Percentiles rank a stretch among this genome's conserved stretches.
Evolutionary conservation across 2,797 vertebrate species (phyloP).

Genomic region (Cryptoprocta ferox): DNA sequence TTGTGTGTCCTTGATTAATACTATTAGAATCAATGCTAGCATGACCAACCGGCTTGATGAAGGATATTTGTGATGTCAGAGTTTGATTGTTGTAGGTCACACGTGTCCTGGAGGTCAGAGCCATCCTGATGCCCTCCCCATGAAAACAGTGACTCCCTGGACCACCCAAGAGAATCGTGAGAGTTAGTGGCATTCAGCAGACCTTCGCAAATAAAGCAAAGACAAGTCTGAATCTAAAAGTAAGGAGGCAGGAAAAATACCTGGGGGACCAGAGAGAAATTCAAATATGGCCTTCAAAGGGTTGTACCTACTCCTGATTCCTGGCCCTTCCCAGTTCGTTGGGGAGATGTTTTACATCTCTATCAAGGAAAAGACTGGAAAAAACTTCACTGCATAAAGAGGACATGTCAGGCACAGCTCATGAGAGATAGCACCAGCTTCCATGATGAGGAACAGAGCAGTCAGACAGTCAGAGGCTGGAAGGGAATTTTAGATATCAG

Average conservation of each 20-base stretch:
- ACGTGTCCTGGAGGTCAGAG: neutral
- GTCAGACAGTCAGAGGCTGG: neutral
- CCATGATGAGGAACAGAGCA: neutral
- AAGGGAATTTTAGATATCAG: constrained; percentile 65
- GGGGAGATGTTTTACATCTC: neutral
- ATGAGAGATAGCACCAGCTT: neutral
- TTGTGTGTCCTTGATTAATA: neutral
- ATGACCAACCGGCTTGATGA: neutral
- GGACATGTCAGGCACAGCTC: neutral
- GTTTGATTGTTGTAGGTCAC: neutral
- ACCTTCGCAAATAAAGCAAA: constrained; percentile 31
- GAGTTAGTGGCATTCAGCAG: neutral
- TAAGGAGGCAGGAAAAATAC: neutral
- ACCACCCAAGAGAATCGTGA: neutral
- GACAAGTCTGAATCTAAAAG: constrained; percentile 1
- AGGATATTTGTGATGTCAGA: neutral
- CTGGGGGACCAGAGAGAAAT: neutral
- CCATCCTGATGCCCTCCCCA: neutral
- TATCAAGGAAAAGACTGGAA: neutral
- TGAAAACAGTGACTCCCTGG: neutral
- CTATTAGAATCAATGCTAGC: neutral
- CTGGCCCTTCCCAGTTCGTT: neutral
- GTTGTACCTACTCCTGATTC: neutral
- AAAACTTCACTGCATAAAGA: neutral
- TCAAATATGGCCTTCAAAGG: neutral